Evolutionary conservation across 2,113 vertebrate genomes (phyloP), one percentile per base, ranked within the genome.

Genomic region (Lagopus muta): DNA sequence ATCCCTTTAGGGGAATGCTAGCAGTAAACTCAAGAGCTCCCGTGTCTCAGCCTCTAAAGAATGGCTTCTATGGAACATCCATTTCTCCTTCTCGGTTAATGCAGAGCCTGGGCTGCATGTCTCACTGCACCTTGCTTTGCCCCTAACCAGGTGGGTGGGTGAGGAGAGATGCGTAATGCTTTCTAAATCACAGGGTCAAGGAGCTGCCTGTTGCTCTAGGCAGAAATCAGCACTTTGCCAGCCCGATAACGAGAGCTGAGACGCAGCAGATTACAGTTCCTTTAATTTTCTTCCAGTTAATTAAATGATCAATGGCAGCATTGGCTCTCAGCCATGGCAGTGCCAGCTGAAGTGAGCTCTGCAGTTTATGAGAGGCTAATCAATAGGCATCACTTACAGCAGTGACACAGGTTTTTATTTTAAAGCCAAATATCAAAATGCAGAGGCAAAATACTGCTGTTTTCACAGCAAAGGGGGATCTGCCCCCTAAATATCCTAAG

Each of bases 211-310:
- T 82, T 84, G 87, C 95, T 91, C 32, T 18, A 89, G 89, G 89
- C 89, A 91, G 84, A 88, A 91, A 82, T 30, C 66, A 91, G 78
- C 72, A 34, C 82, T 94, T 82, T 84, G 82, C 73, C 82, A 94
- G 54, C 76, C 81, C 89, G 92, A 88, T 94, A 91, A 92, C 89
- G 52, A 81, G 80, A 81, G 61, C 90, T 92, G 76, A 95, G 93
- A 94, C 88, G 67, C 73, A n/a, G 48, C 30, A 93, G 88, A 90
- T 93, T 90, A 86, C 79, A 86, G 76, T 86, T 95, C 88, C 92
- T 97, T 95, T 95, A 90, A 95, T 96, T 96, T 94, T 86, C 93
- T 95, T 96, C 93, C 92, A 94, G 86, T 76, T 97, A 95, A 95
- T 94, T 95, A 93, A 96, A 88, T 90, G 90, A 94, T 95, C 94